A percentile compares a stretch with the other conserved stretches of the same genome.
These are phyloP conservation scores for Pachycephus smyrnensis DNA, from an alignment of 2,888 invertebrate species.

Conservation along the genomic window DNA sequence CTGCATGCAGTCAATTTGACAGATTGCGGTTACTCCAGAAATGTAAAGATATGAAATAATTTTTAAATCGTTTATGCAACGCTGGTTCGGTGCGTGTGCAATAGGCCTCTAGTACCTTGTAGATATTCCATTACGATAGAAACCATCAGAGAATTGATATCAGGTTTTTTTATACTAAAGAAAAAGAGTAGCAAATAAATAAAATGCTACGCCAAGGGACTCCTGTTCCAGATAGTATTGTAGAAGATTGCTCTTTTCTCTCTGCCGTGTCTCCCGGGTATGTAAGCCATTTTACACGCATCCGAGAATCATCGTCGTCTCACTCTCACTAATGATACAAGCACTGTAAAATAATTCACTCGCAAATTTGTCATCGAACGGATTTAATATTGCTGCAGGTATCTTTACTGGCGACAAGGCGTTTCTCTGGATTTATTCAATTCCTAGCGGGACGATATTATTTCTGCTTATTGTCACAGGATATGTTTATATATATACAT, in stretches of 20 bases:
- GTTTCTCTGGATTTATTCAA: background rate
- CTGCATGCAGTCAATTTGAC: no score
- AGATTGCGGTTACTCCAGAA: no score
- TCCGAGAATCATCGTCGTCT: background rate
- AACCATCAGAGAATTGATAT: background rate
- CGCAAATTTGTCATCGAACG: background rate
- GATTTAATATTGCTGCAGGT: background rate
- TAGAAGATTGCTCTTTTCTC: background rate
- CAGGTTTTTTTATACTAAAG: background rate
- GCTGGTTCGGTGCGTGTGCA: background rate
- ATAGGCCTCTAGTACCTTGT: background rate
- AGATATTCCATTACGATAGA: background rate
- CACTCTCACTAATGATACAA: no score
- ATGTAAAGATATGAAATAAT: background rate
- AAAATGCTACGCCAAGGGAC: background rate
- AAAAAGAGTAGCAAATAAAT: background rate
- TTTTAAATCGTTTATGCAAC: background rate
- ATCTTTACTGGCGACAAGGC: background rate
- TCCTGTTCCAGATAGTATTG: background rate
- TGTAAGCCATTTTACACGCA: background rate
- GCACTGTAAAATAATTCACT: background rate
- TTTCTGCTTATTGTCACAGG: background rate
- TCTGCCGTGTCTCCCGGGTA: background rate
- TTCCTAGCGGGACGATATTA: background rate
- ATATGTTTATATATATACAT: no score